These are phyloP conservation scores for Dendrolimus punctatus DNA, from an alignment of 1,140 invertebrate species.

Conservation along the genomic window DNA sequence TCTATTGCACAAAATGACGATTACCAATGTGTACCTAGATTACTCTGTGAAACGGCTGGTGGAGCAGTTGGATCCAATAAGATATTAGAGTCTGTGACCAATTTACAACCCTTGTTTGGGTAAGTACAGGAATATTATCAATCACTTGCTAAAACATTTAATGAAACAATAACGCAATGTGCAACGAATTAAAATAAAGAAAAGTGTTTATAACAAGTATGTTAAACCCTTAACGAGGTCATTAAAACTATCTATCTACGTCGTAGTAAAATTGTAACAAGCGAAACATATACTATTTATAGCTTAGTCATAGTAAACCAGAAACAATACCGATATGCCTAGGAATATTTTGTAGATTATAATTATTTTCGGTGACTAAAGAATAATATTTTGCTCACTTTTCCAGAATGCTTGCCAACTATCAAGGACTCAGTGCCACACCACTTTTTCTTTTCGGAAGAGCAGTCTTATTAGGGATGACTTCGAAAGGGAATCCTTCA, in stretches of 20 bases:
- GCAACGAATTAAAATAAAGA: too few species aligned
- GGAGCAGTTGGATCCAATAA: constrained; percentile 70
- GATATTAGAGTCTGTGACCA: constrained; percentile 71
- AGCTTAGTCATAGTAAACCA: too few species aligned
- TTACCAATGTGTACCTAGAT: constrained; percentile 81
- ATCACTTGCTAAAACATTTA: too few species aligned
- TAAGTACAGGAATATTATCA: constrained; percentile 56
- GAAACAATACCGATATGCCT: too few species aligned
- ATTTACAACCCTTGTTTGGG: constrained; percentile 78
- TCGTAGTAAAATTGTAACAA: too few species aligned
- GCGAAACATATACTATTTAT: too few species aligned
- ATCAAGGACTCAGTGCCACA: constrained; percentile 67
- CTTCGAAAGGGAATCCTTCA: constrained; percentile 73
- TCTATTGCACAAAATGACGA: constrained; percentile 84
- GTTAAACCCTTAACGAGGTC: too few species aligned
- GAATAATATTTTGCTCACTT: constrained; percentile 1
- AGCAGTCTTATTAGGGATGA: constrained; percentile 81
- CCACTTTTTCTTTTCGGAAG: constrained; percentile 80
- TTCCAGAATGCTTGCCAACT: constrained; percentile 53
- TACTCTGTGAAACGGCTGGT: constrained; percentile 83
- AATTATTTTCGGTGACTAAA: neutral
- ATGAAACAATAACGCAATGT: too few species aligned
- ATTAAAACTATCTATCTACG: too few species aligned
- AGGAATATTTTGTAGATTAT: too few species aligned
- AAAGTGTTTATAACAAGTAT: too few species aligned